Conservation (phyloP, 2,113 vertebrate species). For the Calypte anna region DNA sequence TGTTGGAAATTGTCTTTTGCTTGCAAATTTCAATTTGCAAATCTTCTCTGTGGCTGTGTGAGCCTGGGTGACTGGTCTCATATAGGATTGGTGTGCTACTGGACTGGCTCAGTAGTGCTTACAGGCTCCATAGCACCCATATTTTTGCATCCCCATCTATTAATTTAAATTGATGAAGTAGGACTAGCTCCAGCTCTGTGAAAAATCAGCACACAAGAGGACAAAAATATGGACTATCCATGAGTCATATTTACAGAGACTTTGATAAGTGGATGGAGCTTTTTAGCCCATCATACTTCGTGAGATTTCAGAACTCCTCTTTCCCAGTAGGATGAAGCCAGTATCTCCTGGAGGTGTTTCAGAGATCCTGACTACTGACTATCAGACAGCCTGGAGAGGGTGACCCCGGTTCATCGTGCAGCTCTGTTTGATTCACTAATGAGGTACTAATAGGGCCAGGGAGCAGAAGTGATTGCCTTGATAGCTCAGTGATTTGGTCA, state of each 20-base stretch:
- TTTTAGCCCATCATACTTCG: neutral
- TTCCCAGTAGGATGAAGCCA: neutral
- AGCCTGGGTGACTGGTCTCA: neutral
- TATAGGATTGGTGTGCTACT: accelerated
- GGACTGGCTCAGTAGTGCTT: neutral
- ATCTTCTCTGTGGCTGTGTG: neutral
- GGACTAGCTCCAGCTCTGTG: neutral
- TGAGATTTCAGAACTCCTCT: neutral
- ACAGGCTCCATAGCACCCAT: neutral
- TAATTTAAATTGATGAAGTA: neutral
- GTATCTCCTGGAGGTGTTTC: neutral
- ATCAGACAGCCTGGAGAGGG: neutral
- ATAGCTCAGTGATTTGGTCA: slow-evolving; percentile 39
- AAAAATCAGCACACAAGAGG: neutral
- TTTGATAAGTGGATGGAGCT: neutral
- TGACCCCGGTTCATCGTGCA: neutral
- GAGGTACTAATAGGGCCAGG: slow-evolving; percentile 33
- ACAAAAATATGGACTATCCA: neutral
- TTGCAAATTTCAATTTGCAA: neutral
- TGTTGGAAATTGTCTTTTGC: neutral
- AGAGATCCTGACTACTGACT: neutral
- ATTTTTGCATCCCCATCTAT: neutral
- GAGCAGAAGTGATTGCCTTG: slow-evolving; percentile 39
- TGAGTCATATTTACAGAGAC: neutral
- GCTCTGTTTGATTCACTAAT: slow-evolving; percentile 47